Evolutionary conservation across 2,888 invertebrate species (phyloP), one percentile per base, ranked within the genome.

Genomic region (Cheilosia pagana): DNA sequence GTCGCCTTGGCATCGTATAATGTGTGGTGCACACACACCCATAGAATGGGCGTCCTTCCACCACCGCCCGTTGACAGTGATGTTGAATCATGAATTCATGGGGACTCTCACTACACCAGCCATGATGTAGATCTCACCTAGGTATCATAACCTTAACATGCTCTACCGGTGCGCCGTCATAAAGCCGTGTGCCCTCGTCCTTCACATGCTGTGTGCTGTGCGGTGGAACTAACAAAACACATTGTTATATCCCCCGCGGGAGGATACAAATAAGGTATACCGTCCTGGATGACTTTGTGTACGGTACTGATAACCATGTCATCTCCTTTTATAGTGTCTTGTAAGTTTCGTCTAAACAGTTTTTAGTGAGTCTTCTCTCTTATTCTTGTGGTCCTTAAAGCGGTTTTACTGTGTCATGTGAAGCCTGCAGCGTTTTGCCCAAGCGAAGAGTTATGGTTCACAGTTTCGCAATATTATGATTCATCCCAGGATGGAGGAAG

Each of bases 281-380:
- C 43, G 52, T 74, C 63, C 68, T 62, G 72, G 55, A 74, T 82
- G 82, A 57, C 79, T 75, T 75, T 70, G 43, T 67, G 59, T 31
- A 45, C 52, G 35, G 59, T 75, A 60, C 75, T 81, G 85, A 85
- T 81, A 85, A 71, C 81, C 85, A 81, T 85, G 83, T 85, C 83
- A 81, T 85, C 85, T 85, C 85, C 81, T 85, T 85, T 81, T 76
- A 81, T 85, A 71, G 85, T 81, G 81, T 57, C 85, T 85, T 85
- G 81, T 85, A 81, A 81, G 81, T 75, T 82, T 63, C 78, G 31
- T 23, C 78, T 55, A 53, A 71, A 52, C 31, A 50, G 65, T 72
- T 71, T 62, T 71, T 55, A 55, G 50, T 43, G 21, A 21, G 16
- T 53, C 31, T 10, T 16, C 7, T 21, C 0, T 31, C 28, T n/a